These are phyloP conservation scores for Gymnogyps californianus DNA, from an alignment of 2,113 vertebrate genomes.

Conservation along the genomic window DNA sequence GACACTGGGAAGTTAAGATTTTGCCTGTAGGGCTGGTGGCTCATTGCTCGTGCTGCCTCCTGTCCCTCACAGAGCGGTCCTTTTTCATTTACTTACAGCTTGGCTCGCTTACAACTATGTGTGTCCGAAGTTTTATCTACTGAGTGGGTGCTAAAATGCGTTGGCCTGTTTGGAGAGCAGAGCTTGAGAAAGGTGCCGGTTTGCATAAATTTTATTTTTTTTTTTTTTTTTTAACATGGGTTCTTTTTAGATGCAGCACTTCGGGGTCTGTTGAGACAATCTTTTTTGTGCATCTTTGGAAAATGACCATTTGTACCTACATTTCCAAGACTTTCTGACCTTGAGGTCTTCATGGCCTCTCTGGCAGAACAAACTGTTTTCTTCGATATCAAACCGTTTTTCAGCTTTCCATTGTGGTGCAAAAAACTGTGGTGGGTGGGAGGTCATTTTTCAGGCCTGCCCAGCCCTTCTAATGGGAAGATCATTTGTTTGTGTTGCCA, in stretches of 20 bases:
- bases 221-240: background rate
- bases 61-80: background rate
- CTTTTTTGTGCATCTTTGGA: background rate
- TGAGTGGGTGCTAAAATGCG: background rate
- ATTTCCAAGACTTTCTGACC: background rate
- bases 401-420: background rate
- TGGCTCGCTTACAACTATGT: background rate
- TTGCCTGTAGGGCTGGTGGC: background rate
- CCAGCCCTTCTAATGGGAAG: background rate
- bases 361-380: slow-evolving; percentile 25
- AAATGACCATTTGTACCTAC: background rate
- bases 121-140: background rate
- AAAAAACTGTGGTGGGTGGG: accelerated
- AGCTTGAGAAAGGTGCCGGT: background rate
- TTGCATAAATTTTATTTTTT: background rate
- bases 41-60: background rate
- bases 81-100: background rate
- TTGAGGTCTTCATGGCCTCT: background rate
- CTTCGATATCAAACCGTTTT: background rate
- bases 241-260: background rate
- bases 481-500: background rate
- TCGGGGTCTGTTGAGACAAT: background rate
- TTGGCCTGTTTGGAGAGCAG: background rate
- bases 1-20: background rate
- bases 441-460: background rate